phyloP scores from a whole-genome alignment of 2,888 invertebrate species.

The Eledona agricola region DNA sequence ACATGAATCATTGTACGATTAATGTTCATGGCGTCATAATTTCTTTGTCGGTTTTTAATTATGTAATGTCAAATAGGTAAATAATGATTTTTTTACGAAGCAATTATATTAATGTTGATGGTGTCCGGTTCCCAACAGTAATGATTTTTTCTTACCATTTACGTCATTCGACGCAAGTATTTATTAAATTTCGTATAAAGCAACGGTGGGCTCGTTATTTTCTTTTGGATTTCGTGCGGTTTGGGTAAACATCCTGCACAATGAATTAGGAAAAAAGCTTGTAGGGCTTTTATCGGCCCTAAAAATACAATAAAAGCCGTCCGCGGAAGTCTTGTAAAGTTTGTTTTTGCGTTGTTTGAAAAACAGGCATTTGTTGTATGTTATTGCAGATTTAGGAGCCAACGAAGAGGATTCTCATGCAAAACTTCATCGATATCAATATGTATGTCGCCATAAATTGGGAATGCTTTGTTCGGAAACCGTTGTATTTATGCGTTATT shows the following conservation, averaged over 20 bases:
- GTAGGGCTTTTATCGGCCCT: constrained; percentile 11
- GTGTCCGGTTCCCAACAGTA: not conserved
- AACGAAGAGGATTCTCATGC: not conserved
- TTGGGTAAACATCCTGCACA: constrained; percentile 11
- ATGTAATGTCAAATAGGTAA: not conserved
- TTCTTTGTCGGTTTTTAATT: constrained; percentile 7
- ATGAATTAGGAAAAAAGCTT: constrained; percentile 10
- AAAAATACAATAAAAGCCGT: constrained; percentile 10
- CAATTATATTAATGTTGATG: not conserved
- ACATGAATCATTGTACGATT: not conserved
- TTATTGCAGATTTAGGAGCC: not conserved
- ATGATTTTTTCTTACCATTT: constrained; percentile 7
- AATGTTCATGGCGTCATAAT: constrained; percentile 4
- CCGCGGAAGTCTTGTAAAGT: constrained; percentile 10
- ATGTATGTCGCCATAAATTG: constrained; percentile 22
- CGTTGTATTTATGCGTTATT: constrained; percentile 19
- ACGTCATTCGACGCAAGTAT: constrained; percentile 4
- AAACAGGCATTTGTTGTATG: constrained; percentile 4
- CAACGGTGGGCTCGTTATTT: constrained; percentile 19
- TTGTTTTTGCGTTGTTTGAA: constrained; percentile 2
- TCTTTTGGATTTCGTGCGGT: not conserved
- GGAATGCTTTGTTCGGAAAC: constrained; percentile 12
- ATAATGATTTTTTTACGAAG: not conserved
- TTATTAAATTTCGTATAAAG: constrained; percentile 12
- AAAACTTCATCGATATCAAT: constrained; percentile 12